Evolutionary conservation across 2,113 vertebrate species (phyloP), one percentile per base, ranked within the genome.

Genomic region (Pelvicachromis taeniatus): DNA sequence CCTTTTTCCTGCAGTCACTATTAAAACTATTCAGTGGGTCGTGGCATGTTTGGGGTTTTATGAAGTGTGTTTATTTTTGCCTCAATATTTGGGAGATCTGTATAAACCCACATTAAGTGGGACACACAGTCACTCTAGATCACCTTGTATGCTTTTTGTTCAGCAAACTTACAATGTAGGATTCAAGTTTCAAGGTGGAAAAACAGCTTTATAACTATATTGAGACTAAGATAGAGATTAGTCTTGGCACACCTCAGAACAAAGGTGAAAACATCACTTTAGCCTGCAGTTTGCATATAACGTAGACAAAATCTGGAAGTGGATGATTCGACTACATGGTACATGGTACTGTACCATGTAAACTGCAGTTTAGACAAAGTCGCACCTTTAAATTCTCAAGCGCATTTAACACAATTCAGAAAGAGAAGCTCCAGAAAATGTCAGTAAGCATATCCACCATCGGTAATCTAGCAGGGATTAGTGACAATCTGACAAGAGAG

Each of bases 91-190:
- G 61, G 35, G 38, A 45, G 45, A 45, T 42, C 21, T 70, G 63
- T 70, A 13, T 12, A 70, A 21, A 23, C 8, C 8, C 21, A 45
- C 63, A 70, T 68, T 65, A 68, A 42, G 4, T 42, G 23, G 63
- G 38, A 70, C 38, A 26, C 63, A 0, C 16, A 13, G 8, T 45
- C 63, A 70, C 0, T 23, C n/a, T 70, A 42, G 0, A 68, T 68
- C n/a, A 4, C 38, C 63, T 45, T 45, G 12, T 16, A 2, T 16
- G 12, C n/a, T 1, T 70, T 9, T 70, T 70, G 13, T 70, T 68
- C n/a, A 42, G 63, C 1, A 42, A 17, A 45, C 35, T 17, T 45
- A 23, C 13, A 42, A 6, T 70, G 21, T 23, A 21, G 45, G 42
- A 45, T 26, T 42, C 38, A 45, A 45, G 8, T 9, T 45, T 73